Conservation (phyloP, 2,113 vertebrate genomes). For the Orthochromis indermauri region DNA sequence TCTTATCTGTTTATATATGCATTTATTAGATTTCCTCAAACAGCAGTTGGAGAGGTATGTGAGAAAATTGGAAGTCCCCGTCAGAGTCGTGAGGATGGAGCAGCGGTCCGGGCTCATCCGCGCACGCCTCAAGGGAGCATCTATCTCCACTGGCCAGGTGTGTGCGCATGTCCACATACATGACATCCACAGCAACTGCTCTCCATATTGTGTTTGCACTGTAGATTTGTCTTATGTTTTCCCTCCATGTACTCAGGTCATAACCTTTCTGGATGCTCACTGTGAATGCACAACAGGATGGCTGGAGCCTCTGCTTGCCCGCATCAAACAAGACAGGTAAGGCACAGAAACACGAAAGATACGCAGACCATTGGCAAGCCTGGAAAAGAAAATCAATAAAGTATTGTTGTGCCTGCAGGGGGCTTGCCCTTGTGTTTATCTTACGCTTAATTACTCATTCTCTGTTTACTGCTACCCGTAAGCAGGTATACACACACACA, state of each 20-base stretch:
- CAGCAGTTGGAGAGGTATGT: slow-evolving; percentile 90
- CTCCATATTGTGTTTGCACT: background rate
- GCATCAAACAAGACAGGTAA: slow-evolving; percentile 95
- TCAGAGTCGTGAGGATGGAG: slow-evolving; percentile 94
- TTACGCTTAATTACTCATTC: slow-evolving; percentile 56
- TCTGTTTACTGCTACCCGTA: slow-evolving; percentile 11
- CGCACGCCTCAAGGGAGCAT: slow-evolving; percentile 92
- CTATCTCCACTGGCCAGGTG: slow-evolving; percentile 90
- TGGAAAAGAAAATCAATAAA: slow-evolving; percentile 39
- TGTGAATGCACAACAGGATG: slow-evolving; percentile 96
- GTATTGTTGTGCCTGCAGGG: slow-evolving; percentile 41
- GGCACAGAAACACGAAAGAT: background rate
- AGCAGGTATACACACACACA: background rate
- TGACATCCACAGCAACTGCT: background rate
- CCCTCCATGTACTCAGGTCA: slow-evolving; percentile 63
- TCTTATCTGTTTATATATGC: background rate
- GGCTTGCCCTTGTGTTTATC: slow-evolving; percentile 52
- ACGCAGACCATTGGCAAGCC: background rate
- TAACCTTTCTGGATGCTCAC: slow-evolving; percentile 97
- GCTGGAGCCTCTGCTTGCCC: slow-evolving; percentile 92
- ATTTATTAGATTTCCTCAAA: slow-evolving; percentile 86
- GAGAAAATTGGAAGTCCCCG: slow-evolving; percentile 85
- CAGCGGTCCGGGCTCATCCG: slow-evolving; percentile 96
- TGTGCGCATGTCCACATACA: background rate
- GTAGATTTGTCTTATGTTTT: background rate